A percentile compares a stretch with the other conserved stretches of the same genome.
Evolutionary conservation across 2,888 invertebrate species (phyloP).

Genomic region (Heliconius charithonia): DNA sequence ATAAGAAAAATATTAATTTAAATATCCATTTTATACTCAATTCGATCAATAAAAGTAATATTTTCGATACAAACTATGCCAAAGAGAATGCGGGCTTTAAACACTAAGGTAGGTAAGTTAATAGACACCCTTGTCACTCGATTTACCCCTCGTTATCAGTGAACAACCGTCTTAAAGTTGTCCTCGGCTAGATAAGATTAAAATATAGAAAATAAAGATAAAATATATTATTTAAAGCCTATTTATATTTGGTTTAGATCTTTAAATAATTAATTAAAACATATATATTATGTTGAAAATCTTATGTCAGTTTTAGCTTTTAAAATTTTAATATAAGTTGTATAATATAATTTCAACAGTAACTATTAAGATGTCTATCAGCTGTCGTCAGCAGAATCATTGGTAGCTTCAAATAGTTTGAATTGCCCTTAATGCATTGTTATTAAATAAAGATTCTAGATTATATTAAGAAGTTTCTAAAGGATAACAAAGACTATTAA

Average conservation of each 20-base stretch:
- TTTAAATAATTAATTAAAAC: neutral
- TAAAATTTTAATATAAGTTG: neutral
- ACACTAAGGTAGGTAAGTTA: conserved; percentile 26
- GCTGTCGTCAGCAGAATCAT: neutral
- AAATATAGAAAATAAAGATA: no score
- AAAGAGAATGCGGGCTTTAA: conserved; percentile 35
- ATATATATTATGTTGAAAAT: no score
- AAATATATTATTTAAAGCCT: neutral
- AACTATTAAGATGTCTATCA: neutral
- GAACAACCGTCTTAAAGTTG: conserved; percentile 23
- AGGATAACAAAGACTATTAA: no score
- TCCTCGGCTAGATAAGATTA: conserved; percentile 17
- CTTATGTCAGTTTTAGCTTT: no score
- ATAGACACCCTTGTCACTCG: conserved; percentile 27
- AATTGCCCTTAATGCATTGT: no score
- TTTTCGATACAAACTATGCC: neutral
- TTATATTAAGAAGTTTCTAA: no score
- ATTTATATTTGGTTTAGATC: neutral
- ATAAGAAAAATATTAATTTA: neutral
- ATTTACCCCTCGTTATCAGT: conserved; percentile 28
- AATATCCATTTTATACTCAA: neutral
- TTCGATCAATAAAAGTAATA: conserved; percentile 1
- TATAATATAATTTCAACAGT: neutral
- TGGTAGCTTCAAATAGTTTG: neutral
- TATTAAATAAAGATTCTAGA: no score